phyloP scores from a whole-genome alignment of 2,797 vertebrate genomes.

The Meriones psammophilus region DNA sequence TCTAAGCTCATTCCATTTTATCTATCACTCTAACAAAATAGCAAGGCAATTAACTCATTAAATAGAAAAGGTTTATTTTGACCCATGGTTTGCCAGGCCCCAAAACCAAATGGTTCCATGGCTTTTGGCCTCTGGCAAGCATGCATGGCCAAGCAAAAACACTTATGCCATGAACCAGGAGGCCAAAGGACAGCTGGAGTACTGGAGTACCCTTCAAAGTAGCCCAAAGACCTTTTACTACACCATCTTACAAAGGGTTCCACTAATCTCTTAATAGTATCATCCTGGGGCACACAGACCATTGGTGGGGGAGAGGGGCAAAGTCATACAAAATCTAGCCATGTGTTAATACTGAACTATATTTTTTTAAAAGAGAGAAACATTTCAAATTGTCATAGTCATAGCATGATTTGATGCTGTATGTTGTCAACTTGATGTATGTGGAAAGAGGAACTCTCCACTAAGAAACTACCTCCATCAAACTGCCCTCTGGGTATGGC shows the following conservation, averaged over 20 bases:
- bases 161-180: background rate
- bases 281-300: background rate
- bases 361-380: slow-evolving; percentile 1
- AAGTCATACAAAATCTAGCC: background rate
- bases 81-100: background rate
- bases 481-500: background rate
- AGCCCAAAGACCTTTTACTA: background rate
- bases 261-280: background rate
- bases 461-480: background rate
- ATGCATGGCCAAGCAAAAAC: background rate
- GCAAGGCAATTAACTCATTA: background rate
- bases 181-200: background rate
- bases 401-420: background rate
- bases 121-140: background rate
- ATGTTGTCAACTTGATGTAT: background rate
- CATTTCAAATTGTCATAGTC: background rate
- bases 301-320: background rate
- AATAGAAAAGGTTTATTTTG: background rate
- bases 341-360: background rate
- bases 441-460: background rate
- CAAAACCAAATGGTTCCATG: background rate
- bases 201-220: background rate
- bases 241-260: background rate
- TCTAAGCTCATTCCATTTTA: background rate
- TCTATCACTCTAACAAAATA: background rate